Evolutionary conservation across 2,888 invertebrate genomes (phyloP).

Genomic region (Hipparchia semele): DNA sequence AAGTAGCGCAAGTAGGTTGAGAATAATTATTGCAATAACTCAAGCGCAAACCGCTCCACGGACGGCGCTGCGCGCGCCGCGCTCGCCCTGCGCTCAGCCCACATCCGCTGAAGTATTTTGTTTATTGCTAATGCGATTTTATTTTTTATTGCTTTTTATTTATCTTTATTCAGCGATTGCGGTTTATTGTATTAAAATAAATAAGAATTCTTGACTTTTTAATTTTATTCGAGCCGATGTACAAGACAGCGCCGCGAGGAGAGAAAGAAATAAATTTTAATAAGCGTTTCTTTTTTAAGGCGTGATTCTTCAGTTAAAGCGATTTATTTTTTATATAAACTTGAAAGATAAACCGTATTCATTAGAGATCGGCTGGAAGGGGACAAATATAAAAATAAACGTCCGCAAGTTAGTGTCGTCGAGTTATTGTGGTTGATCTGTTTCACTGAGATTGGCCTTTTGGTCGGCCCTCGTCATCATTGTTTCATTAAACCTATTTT

Average conservation of each 20-base stretch:
- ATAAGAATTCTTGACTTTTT: constrained; percentile 83
- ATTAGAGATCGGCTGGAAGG: constrained; percentile 82
- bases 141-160: constrained; percentile 83
- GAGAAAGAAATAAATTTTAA: constrained; percentile 83
- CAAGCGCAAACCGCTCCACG: constrained; percentile 53
- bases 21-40: constrained; percentile 39
- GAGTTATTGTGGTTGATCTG: constrained; percentile 80
- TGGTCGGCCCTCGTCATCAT: neutral
- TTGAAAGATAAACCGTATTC: constrained; percentile 81
- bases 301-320: constrained; percentile 83
- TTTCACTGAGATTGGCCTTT: constrained; percentile 44
- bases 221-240: constrained; percentile 81
- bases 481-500: neutral
- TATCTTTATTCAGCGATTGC: constrained; percentile 84
- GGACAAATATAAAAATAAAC: constrained; percentile 79
- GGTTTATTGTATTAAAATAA: constrained; percentile 84
- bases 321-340: constrained; percentile 83
- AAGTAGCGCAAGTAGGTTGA: constrained; percentile 19
- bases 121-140: constrained; percentile 84
- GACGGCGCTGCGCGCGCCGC: constrained; percentile 60
- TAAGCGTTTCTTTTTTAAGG: constrained; percentile 83
- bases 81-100: constrained; percentile 66
- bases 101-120: constrained; percentile 84
- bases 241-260: constrained; percentile 79
- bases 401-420: constrained; percentile 76